Evolutionary conservation across 2,888 invertebrate species (phyloP).

Genomic region (Tethea ocularis): DNA sequence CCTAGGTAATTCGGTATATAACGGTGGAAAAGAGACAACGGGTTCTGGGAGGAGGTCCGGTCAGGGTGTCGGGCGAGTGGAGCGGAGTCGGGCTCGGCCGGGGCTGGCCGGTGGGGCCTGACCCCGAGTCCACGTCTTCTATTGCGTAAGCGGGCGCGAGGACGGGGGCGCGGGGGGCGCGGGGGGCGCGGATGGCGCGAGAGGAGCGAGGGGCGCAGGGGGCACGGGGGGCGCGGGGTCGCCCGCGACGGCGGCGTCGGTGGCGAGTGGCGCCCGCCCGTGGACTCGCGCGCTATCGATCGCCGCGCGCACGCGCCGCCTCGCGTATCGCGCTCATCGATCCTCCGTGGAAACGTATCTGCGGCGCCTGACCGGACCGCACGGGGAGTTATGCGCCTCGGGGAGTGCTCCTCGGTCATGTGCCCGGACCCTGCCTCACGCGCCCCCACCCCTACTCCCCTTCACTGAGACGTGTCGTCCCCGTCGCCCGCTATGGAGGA

Average conservation of each 20-base stretch:
- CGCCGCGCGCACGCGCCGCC: conserved; percentile 55
- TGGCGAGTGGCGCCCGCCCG: conserved; percentile 22
- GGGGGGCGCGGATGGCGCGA: conserved; percentile 17
- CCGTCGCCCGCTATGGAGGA: conserved; percentile 36
- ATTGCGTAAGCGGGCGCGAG: conserved; percentile 39
- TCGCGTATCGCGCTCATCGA: conserved; percentile 19
- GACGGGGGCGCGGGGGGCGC: conserved; percentile 19
- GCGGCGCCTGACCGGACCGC: conserved; percentile 21
- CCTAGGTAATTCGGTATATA: neutral
- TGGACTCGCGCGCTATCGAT: conserved; percentile 55
- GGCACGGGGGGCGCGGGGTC: conserved; percentile 20
- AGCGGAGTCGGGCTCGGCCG: conserved; percentile 8
- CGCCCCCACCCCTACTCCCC: conserved; percentile 21
- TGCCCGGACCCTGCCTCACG: conserved; percentile 24
- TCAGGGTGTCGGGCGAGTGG: neutral
- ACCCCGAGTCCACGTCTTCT: conserved; percentile 38
- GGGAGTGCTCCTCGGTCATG: conserved; percentile 43
- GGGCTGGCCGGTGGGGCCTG: conserved; percentile 27
- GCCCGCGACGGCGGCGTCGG: conserved; percentile 18
- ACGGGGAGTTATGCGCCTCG: conserved; percentile 31
- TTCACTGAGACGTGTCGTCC: conserved; percentile 16
- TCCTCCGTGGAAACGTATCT: conserved; percentile 24
- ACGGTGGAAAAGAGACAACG: neutral
- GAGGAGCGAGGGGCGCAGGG: conserved; percentile 19
- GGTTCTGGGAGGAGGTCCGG: neutral